Evolutionary conservation across 2,113 vertebrate genomes (phyloP).

Genomic region (Paratilapia polleni): DNA sequence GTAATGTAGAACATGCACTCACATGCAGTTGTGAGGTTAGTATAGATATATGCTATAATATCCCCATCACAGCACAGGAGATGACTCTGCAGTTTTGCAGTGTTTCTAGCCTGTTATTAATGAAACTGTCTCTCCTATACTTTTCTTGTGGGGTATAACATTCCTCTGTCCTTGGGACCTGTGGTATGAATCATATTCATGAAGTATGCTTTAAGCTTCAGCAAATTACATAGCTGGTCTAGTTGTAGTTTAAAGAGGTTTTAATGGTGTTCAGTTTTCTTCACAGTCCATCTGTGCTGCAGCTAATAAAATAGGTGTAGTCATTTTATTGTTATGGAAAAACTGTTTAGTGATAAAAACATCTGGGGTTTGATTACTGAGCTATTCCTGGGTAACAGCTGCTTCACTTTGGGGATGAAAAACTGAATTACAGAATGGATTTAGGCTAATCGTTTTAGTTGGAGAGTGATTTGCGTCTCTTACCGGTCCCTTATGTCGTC

Average conservation of each 20-base stretch:
- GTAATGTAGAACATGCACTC: constrained; percentile 41
- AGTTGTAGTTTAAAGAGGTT: constrained; percentile 30
- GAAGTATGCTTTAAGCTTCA: constrained; percentile 6
- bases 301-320: constrained; percentile 57
- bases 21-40: constrained; percentile 52
- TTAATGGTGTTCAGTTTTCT: constrained; percentile 3
- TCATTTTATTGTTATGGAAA: constrained; percentile 59
- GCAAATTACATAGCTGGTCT: constrained; percentile 51
- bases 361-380: constrained; percentile 71
- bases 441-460: constrained; percentile 50
- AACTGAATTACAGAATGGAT: constrained; percentile 48
- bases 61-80: constrained; percentile 27
- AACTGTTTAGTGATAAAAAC: constrained; percentile 58
- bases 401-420: constrained; percentile 53
- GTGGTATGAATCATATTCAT: constrained; percentile 34
- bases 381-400: constrained; percentile 60
- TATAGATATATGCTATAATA: constrained; percentile 41
- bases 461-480: constrained; percentile 39
- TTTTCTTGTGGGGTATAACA: constrained; percentile 45
- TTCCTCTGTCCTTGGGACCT: constrained; percentile 35
- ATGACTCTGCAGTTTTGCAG: constrained; percentile 54
- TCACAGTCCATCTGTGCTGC: constrained; percentile 45
- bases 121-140: constrained; percentile 53
- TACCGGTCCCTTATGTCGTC: constrained; percentile 14
- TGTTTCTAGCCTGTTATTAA: constrained; percentile 67